Percentiles rank a stretch among this genome's conserved stretches.
Evolutionary conservation across 2,888 invertebrate species (phyloP).

Genomic region (Stegana nigrithorax): DNA sequence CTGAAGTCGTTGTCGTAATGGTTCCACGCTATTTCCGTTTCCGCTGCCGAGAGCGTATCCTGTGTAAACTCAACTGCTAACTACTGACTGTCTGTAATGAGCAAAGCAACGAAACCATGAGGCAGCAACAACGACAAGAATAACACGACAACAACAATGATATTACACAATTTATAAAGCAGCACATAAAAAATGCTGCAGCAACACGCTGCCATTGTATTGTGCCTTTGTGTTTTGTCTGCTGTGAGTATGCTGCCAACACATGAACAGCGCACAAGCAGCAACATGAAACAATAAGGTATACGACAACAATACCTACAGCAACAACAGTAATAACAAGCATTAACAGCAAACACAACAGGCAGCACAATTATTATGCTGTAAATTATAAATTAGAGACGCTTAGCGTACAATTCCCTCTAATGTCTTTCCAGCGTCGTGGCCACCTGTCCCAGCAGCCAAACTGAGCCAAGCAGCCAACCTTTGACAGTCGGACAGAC

Average conservation of each 20-base stretch:
- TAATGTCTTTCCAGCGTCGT: too few relatives aligned
- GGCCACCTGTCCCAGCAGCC: too few relatives aligned
- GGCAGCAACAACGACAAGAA: neutral
- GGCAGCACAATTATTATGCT: constrained; percentile 17
- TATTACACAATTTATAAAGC: constrained; percentile 5
- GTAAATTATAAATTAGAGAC: constrained; percentile 42
- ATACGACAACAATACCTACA: constrained; percentile 27
- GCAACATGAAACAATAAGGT: neutral
- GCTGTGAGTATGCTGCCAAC: neutral
- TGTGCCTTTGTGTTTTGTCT: constrained; percentile 4
- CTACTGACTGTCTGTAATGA: neutral
- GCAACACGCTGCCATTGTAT: too few relatives aligned
- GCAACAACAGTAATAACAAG: constrained; percentile 25
- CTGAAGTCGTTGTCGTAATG: neutral
- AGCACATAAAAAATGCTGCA: too few relatives aligned
- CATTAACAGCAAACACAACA: neutral
- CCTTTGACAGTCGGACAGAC: too few relatives aligned
- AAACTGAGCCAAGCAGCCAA: neutral
- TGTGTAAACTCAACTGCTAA: neutral
- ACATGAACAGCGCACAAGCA: constrained; percentile 1
- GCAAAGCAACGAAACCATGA: neutral
- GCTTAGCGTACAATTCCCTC: constrained; percentile 1
- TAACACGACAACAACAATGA: neutral
- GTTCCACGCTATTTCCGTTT: constrained; percentile 21
- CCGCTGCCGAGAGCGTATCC: constrained; percentile 22